Evolutionary conservation across 2,888 invertebrate species (phyloP), one percentile per base, ranked within the genome.

Genomic region (Diplazon laetatorius): DNA sequence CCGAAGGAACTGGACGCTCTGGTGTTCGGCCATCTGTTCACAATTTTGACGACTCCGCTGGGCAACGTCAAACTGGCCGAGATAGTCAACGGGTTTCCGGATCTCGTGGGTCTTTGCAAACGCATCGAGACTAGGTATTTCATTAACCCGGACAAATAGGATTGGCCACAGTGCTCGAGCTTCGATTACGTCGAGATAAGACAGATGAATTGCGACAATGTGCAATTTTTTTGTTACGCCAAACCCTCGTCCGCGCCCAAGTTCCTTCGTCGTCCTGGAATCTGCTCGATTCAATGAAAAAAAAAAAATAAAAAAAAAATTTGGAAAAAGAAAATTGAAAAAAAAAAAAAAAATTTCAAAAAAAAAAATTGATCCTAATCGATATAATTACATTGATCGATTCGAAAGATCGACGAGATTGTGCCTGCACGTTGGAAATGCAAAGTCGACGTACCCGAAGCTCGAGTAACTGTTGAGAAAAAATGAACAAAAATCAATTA

Each of bases 21-120:
- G 39, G 97, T 98, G 0, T 99, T 98, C 93, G 99, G 99, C 0
- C 99, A 99, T 91, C 93, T 99, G n/a, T 99, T 96, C 92, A 96
- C 97, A 0, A 95, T 99, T 83, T 92, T 99, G 76, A 98, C 98
- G 6, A 98, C 97, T 4, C 94, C 96, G 1, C 92, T 99, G 46
- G 97, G 98, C 0, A 79, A 71, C 65, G 96, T 96, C 87, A 93
- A 94, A 80, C 93, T 99, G 63, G 97, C 97, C 0, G 94, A 95
- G 73, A 95, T 95, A 5, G 95, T 99, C 2, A 93, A 95, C 78
- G 93, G 94, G 69, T 96, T 96, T 91, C 93, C 94, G 0, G 94
- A 94, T 81, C 92, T 99, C 44, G 94, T 97, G n/a, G 93, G 95
- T 59, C 94, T 98, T 87, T 97, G 97, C 87, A 94, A 95, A 85